Evolutionary conservation across 2,888 invertebrate species (phyloP), one percentile per base, ranked within the genome.

Genomic region (Hyalella azteca): DNA sequence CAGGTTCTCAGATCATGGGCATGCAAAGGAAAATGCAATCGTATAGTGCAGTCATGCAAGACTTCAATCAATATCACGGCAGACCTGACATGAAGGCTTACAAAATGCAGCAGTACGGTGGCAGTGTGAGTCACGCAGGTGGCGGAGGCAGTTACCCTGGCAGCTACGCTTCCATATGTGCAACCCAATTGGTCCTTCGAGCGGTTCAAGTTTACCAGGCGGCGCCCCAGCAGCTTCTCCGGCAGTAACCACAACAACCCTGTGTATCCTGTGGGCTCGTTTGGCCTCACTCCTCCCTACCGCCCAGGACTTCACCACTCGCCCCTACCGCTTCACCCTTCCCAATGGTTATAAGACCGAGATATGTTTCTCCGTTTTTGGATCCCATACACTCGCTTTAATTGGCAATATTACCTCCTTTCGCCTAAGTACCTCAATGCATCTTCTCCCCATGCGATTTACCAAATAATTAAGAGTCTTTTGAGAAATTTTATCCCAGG

Each of bases 281-380:
- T 81, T 80, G 83, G 83, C 48, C 75, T 83, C 26, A 83, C 83
- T 26, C 83, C 83, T 59, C 83, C 83, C 26, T 83, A 83, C 48
- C 81, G 83, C 59, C 83, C 83, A n/a, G 81, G 83, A 32, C 83
- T 81, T 66, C 81, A 83, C 54, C 79, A 79, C 39, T 73, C 79
- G 15, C 79, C 66, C 22, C 79, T 73, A 19, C 49, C 73, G 7
- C 26, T 48, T 29, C 79, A 79, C 54, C 78, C 54, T 13, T 60
- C 78, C 13, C 75, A 75, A 41, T 45, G 80, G 26, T 79, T 80
- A 66, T 79, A 80, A 41, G 80, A 81, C 73, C 73, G 60, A 40
- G 78, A 81, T 54, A 59, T 50, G 26, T 81, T 76, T 60, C 78
- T 78, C 48, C 73, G 78, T 26, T 45, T 75, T 77, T 48, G 45